Percentiles rank a stretch among this genome's conserved stretches.
Conservation (phyloP, 2,888 invertebrate genomes). For the Drosophila hawaiiensis region DNA sequence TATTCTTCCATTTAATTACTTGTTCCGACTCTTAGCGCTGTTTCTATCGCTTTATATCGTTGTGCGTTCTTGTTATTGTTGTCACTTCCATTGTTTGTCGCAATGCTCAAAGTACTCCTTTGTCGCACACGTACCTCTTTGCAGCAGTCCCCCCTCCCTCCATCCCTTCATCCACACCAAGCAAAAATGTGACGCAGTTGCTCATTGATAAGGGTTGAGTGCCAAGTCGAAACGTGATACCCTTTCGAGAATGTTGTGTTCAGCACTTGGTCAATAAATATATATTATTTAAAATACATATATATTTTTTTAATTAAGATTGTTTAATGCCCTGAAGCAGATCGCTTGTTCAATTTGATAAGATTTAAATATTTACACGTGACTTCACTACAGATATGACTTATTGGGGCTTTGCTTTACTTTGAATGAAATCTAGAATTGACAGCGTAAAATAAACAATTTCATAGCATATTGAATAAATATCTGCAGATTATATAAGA, state of each 20-base stretch:
- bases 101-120: conserved; percentile 62
- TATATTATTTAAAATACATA: not conserved
- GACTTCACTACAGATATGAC: not conserved
- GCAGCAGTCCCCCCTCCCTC: conserved; percentile 10
- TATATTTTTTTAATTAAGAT: not conserved
- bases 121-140: conserved; percentile 69
- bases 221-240: conserved; percentile 17
- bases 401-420: not conserved
- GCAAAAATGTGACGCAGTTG: conserved; percentile 61
- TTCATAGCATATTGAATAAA: not conserved
- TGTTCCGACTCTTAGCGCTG: conserved; percentile 81
- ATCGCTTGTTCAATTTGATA: not conserved
- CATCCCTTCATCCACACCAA: not conserved
- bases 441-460: not conserved
- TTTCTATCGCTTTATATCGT: conserved; percentile 56
- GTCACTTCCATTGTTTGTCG: conserved; percentile 45
- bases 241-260: not conserved
- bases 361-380: not conserved
- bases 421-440: not conserved
- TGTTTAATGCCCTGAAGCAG: not conserved
- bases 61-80: conserved; percentile 41
- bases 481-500: not conserved
- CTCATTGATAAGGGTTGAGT: conserved; percentile 11
- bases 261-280: conserved; percentile 5
- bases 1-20: conserved; percentile 79